phyloP scores from a whole-genome alignment of 2,113 vertebrate genomes.

The Phaethon lepturus region DNA sequence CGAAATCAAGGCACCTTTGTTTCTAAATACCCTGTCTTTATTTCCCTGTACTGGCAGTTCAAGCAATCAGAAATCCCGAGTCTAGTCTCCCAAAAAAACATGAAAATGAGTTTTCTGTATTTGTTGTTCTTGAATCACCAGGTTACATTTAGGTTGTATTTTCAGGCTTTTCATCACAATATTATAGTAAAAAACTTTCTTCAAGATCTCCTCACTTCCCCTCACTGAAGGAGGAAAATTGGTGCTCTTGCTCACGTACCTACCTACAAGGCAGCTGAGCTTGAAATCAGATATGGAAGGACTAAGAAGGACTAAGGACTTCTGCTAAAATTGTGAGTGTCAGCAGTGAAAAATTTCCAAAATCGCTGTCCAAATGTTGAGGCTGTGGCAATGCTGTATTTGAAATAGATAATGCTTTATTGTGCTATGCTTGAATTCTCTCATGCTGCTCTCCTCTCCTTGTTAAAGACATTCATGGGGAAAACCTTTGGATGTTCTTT shows the following conservation, averaged over 20 bases:
- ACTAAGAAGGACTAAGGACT: not conserved
- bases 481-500: conserved; percentile 44
- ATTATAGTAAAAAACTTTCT: not conserved
- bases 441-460: conserved; percentile 24
- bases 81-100: not conserved
- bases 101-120: not conserved
- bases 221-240: not conserved
- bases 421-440: conserved; percentile 20
- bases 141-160: not conserved
- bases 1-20: conserved; percentile 24
- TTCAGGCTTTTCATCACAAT: conserved; percentile 11
- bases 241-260: not conserved
- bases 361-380: not conserved
- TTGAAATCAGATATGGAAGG: not conserved
- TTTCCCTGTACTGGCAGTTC: not conserved
- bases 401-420: conserved; percentile 38
- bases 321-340: not conserved
- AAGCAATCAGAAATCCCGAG: conserved; percentile 8
- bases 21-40: conserved; percentile 36
- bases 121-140: not conserved
- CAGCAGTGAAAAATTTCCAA: not conserved
- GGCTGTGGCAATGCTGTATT: not conserved
- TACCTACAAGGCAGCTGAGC: not conserved
- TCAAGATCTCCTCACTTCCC: not conserved
- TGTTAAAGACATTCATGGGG: not conserved